Conservation (phyloP, 2,797 vertebrate genomes). For the Borostomias antarcticus region DNA sequence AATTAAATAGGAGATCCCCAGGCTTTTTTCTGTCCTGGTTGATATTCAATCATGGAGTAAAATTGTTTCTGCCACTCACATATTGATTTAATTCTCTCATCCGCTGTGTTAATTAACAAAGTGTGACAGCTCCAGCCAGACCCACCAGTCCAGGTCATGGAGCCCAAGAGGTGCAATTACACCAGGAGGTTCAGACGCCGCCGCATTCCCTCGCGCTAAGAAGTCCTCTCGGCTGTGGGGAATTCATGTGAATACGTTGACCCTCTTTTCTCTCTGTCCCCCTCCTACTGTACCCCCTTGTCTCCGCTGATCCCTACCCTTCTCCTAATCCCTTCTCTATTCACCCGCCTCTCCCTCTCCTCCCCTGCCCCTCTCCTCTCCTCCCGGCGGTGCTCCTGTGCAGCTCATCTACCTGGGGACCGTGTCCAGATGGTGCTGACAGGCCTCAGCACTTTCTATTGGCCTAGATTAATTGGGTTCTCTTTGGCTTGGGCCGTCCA, state of each 20-base stretch:
- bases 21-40: slow-evolving; percentile 51
- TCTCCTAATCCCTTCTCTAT: neutral
- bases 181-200: neutral
- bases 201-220: neutral
- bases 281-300: neutral
- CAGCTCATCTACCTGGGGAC: slow-evolving; percentile 35
- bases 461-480: slow-evolving; percentile 67
- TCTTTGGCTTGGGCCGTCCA: slow-evolving; percentile 52
- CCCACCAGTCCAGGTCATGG: slow-evolving; percentile 34
- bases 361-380: neutral
- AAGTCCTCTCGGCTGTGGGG: neutral
- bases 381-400: neutral
- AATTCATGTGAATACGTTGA: neutral
- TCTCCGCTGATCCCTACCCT: neutral
- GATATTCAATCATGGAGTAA: slow-evolving; percentile 63
- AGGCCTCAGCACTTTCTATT: slow-evolving; percentile 64
- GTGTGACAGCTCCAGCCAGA: slow-evolving; percentile 54
- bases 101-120: slow-evolving; percentile 66
- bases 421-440: slow-evolving; percentile 62
- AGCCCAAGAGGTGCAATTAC: slow-evolving; percentile 21
- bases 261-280: neutral
- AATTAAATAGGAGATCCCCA: slow-evolving; percentile 58
- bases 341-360: neutral
- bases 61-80: slow-evolving; percentile 71
- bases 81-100: slow-evolving; percentile 70